A percentile compares a stretch with the other conserved stretches of the same genome.
Conservation (phyloP, 2,888 invertebrate genomes). For the Tachystola acroxantha region DNA sequence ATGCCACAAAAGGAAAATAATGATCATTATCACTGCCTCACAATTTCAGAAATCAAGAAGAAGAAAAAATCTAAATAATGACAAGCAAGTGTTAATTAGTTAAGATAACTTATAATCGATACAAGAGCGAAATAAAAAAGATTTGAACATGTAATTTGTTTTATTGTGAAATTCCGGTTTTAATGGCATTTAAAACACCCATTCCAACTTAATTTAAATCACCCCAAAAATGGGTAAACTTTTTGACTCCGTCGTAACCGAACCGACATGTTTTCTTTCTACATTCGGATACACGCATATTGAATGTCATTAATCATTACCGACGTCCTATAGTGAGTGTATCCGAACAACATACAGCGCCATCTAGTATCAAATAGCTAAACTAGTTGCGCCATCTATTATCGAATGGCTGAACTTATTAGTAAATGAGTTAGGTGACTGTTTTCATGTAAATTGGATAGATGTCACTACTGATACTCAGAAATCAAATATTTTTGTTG, state of each 20-base stretch:
- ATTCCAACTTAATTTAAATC: too few species aligned
- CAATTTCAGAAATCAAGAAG: too few species aligned
- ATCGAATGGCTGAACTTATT: not conserved
- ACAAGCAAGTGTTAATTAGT: too few species aligned
- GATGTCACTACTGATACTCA: not conserved
- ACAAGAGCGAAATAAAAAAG: too few species aligned
- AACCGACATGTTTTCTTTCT: not conserved
- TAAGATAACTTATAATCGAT: too few species aligned
- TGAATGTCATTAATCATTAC: not conserved
- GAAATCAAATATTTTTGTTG: too few species aligned
- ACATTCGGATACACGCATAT: slow-evolving; percentile 1
- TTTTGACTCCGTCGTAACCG: not conserved
- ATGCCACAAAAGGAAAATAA: too few species aligned
- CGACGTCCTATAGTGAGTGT: not conserved
- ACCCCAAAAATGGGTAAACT: not conserved
- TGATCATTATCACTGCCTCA: too few species aligned
- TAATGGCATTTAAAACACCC: too few species aligned
- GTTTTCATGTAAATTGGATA: not conserved
- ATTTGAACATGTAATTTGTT: too few species aligned
- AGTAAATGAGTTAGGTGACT: not conserved
- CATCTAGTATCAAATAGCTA: not conserved
- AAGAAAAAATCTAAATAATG: too few species aligned
- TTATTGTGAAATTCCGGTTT: too few species aligned
- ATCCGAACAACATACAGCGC: not conserved
- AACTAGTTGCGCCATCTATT: not conserved